These are phyloP conservation scores for Tetanocera ferruginea DNA, from an alignment of 2,888 invertebrate genomes.

Conservation along the genomic window DNA sequence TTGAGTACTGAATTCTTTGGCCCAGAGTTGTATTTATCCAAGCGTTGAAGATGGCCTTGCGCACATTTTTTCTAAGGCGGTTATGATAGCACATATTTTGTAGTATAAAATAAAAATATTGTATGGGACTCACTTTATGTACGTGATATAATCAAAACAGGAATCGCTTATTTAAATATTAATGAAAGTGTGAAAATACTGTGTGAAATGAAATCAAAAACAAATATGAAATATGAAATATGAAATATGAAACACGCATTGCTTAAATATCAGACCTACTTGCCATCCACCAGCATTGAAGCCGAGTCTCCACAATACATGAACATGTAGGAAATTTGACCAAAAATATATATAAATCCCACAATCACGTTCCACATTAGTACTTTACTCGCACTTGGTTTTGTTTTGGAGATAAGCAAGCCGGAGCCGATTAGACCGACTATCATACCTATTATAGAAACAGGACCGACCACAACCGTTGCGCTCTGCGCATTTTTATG, in stretches of 20 bases:
- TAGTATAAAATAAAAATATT: background rate
- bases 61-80: too few relatives aligned
- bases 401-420: slow-evolving; percentile 74
- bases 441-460: slow-evolving; percentile 74
- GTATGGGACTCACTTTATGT: too few relatives aligned
- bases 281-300: slow-evolving; percentile 55
- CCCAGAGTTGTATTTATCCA: too few relatives aligned
- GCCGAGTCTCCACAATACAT: slow-evolving; percentile 71
- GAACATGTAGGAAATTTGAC: slow-evolving; percentile 73
- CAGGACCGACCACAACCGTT: slow-evolving; percentile 76
- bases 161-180: background rate
- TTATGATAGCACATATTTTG: background rate
- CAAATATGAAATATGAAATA: too few relatives aligned
- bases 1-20: too few relatives aligned
- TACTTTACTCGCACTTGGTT: slow-evolving; percentile 73
- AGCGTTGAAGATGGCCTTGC: too few relatives aligned
- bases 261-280: slow-evolving; percentile 46
- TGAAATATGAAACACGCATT: background rate
- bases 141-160: too few relatives aligned
- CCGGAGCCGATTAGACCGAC: slow-evolving; percentile 75
- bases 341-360: slow-evolving; percentile 72
- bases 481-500: slow-evolving; percentile 76
- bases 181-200: background rate
- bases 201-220: background rate
- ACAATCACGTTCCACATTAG: slow-evolving; percentile 76